Evolutionary conservation across 2,113 vertebrate species (phyloP), one percentile per base, ranked within the genome.

Genomic region (Mesembrinibis cayennensis): DNA sequence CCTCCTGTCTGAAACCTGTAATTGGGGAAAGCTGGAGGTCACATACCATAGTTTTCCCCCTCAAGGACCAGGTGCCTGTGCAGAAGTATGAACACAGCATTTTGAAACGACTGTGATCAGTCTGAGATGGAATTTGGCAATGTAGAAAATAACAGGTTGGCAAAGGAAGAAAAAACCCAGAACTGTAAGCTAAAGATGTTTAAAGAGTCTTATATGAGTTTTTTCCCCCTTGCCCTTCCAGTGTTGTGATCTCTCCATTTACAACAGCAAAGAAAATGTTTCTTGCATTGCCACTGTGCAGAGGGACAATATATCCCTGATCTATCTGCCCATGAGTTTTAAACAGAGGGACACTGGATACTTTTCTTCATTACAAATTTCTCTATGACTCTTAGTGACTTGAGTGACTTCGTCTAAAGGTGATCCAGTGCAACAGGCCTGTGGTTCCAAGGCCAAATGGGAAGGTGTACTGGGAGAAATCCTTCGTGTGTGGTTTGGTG

Each of bases 401-500:
- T 49, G 16, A 79, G n/a, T 72, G 59, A 45, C 53, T 87, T 87
- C 1, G 12, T 62, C 63, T 77, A 36, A 90, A 71, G 78, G 78
- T 21, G 62, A 87, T 52, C 47, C 34, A n/a, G 55, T 63, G 70
- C 52, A 95, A 74, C 50, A 56, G 29, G 63, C 49, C 63, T 45
- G 5, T 25, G 29, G 80, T 96, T 72, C 63, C 67, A 93, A 94
- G 69, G 42, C n/a, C 61, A 70, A 92, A 76, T 42, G 58, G 89
- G 81, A 38, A 38, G 59, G n/a, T 1, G 7, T 55, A 71, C 88
- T 32, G 62, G 52, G 70, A 94, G 62, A 55, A 95, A 85, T 81
- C 62, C 79, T 93, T 90, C 17, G 3, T 78, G 47, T 82, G 87
- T 94, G 90, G 66, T 89, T 96, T 95, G 73, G 82, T 87, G 90